phyloP scores from a whole-genome alignment of 2,113 vertebrate genomes.

The Nothocercus julius region DNA sequence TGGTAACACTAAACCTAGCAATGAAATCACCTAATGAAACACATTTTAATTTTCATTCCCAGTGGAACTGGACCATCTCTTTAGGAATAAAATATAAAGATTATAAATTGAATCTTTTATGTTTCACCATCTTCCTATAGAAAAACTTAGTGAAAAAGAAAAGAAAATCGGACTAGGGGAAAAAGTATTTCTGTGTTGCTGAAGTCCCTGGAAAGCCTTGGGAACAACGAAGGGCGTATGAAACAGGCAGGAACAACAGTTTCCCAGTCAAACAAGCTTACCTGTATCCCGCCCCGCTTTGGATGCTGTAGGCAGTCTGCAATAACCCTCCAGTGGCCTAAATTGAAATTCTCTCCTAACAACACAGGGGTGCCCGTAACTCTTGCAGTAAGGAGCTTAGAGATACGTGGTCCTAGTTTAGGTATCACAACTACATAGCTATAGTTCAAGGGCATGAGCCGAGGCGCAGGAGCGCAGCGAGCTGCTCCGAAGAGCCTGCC shows the following conservation, averaged over 20 bases:
- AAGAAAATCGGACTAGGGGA: neutral
- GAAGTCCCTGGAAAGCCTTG: neutral
- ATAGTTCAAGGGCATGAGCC: neutral
- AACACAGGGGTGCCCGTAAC: fast-evolving
- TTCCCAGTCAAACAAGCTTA: neutral
- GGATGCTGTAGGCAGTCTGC: neutral
- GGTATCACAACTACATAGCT: fast-evolving
- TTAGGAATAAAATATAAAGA: neutral
- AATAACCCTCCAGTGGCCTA: neutral
- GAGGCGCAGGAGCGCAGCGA: neutral
- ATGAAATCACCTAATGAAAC: constrained; percentile 15
- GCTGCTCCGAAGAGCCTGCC: neutral
- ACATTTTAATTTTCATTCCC: neutral
- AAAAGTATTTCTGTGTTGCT: neutral
- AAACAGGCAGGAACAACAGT: neutral
- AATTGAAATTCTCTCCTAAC: neutral
- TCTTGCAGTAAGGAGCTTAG: neutral
- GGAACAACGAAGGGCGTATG: neutral
- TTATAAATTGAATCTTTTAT: neutral
- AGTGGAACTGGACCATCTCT: neutral
- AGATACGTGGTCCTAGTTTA: neutral
- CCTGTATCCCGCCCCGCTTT: neutral
- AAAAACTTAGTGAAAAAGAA: neutral
- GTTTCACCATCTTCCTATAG: neutral
- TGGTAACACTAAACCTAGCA: neutral